Conservation (phyloP, 2,888 invertebrate genomes). For the Caenorhabditis becei region DNA sequence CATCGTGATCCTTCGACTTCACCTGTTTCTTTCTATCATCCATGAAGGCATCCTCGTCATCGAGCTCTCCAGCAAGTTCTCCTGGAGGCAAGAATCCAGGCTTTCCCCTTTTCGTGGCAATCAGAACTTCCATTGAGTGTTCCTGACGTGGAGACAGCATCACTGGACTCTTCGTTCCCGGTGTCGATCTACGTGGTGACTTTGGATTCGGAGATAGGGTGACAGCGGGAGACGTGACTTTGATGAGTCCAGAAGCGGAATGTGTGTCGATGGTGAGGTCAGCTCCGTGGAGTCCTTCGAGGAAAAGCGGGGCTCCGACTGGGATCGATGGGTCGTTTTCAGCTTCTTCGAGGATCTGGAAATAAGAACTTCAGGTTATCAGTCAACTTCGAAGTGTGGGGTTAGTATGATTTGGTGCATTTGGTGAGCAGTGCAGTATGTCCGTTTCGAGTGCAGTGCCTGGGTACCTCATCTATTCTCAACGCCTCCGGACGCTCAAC, state of each 20-base stretch:
- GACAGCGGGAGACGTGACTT: conserved; percentile 60
- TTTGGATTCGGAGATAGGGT: conserved; percentile 61
- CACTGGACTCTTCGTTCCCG: conserved; percentile 78
- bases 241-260: conserved; percentile 48
- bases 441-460: background rate
- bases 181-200: conserved; percentile 69
- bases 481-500: conserved; percentile 43
- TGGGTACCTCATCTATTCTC: conserved; percentile 44
- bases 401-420: conserved; percentile 3
- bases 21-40: conserved; percentile 68
- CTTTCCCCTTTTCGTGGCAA: conserved; percentile 78
- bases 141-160: conserved; percentile 77
- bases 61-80: conserved; percentile 67
- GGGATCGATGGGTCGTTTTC: conserved; percentile 77
- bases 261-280: conserved; percentile 65
- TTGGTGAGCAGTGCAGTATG: conserved; percentile 1
- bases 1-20: conserved; percentile 41
- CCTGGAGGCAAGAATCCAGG: conserved; percentile 72
- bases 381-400: background rate
- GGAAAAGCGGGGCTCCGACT: conserved; percentile 79
- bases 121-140: conserved; percentile 80
- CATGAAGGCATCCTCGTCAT: conserved; percentile 74
- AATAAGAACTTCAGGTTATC: background rate
- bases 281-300: conserved; percentile 73
- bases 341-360: conserved; percentile 69